Conservation (phyloP, 2,797 vertebrate species). For the Dermochelys coriacea region DNA sequence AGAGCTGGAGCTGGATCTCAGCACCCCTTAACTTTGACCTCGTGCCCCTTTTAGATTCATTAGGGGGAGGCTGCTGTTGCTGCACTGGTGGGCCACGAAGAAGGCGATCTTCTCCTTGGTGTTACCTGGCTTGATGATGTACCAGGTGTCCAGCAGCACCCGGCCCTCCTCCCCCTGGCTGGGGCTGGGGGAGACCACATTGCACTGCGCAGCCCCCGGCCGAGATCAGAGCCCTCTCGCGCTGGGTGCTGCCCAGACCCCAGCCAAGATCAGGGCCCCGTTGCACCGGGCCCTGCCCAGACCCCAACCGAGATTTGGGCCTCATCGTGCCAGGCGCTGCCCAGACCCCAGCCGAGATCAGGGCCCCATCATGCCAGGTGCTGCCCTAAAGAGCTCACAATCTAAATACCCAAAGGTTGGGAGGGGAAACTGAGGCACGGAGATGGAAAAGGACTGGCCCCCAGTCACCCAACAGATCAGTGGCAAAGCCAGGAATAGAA, state of each 20-base stretch:
- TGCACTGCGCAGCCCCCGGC: too few relatives aligned
- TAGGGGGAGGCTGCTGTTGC: slow-evolving; percentile 71
- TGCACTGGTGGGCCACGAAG: slow-evolving; percentile 96
- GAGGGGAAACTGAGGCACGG: background rate
- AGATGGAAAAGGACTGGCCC: background rate
- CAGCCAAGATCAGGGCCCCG: too few relatives aligned
- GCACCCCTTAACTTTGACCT: background rate
- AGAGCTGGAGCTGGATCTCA: background rate
- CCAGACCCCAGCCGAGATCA: too few relatives aligned
- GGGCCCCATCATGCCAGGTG: too few relatives aligned
- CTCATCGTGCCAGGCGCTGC: too few relatives aligned
- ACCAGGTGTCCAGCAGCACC: slow-evolving; percentile 96
- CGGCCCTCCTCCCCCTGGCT: slow-evolving; percentile 89
- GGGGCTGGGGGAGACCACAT: background rate
- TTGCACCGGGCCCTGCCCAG: too few relatives aligned
- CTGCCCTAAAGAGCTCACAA: too few relatives aligned
- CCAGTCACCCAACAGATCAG: background rate
- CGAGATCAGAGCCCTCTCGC: too few relatives aligned
- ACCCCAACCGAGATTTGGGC: too few relatives aligned
- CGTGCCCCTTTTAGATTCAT: background rate
- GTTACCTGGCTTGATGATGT: slow-evolving; percentile 97
- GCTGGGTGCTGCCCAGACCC: too few relatives aligned
- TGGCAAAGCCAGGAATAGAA: background rate
- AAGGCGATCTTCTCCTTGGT: slow-evolving; percentile 99
- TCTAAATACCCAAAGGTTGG: background rate